A percentile compares a stretch with the other conserved stretches of the same genome.
Evolutionary conservation across 2,888 invertebrate genomes (phyloP).

Genomic region (Cybosia mesomella): DNA sequence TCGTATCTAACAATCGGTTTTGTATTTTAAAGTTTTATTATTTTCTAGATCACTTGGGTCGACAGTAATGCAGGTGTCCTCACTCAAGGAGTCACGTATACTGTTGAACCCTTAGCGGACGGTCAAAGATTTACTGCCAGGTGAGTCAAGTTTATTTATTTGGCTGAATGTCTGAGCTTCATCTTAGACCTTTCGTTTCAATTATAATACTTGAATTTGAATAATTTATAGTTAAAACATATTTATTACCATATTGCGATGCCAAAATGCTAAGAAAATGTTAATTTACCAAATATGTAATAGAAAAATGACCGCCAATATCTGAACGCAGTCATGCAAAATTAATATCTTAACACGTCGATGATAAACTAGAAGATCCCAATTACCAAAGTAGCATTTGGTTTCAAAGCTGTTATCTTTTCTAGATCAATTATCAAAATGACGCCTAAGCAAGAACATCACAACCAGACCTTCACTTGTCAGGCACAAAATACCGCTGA

Average conservation of each 20-base stretch:
- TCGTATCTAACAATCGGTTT: not conserved
- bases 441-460: constrained; percentile 92
- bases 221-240: not conserved
- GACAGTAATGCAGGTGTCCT: constrained; percentile 95
- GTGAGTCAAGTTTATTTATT: constrained; percentile 51
- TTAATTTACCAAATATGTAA: no score
- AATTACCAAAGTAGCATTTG: not conserved
- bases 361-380: not conserved
- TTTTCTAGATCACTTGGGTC: constrained; percentile 94
- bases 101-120: constrained; percentile 92
- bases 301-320: no score
- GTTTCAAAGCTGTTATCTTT: not conserved
- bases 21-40: not conserved
- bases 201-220: not conserved
- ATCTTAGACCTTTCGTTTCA: not conserved
- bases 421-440: constrained; percentile 93
- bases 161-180: not conserved
- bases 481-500: constrained; percentile 97
- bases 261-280: no score
- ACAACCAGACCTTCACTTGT: constrained; percentile 95
- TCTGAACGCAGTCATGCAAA: no score
- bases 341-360: no score
- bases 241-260: no score
- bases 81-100: constrained; percentile 92
- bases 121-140: constrained; percentile 93